Evolutionary conservation across 2,797 vertebrate genomes (phyloP), one percentile per base, ranked within the genome.

Genomic region (Menidia menidia): DNA sequence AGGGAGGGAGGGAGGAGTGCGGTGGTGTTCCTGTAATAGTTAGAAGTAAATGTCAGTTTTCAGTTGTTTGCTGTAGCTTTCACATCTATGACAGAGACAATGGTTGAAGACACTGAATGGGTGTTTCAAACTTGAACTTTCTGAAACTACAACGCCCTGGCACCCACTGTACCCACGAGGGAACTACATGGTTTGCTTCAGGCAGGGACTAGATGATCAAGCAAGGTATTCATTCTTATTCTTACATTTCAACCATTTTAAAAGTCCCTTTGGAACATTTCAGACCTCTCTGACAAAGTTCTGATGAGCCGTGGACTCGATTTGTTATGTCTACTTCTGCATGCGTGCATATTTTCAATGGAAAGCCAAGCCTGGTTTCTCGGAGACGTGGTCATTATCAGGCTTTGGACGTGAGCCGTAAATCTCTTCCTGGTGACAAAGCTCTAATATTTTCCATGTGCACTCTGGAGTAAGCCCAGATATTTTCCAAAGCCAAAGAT

Each of bases 401-500:
- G 88, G 91, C 89, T 93, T 93, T 92, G 88, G 92, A 88, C 77
- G 71, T 92, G 81, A 91, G 88, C 91, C 59, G 62, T 82, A 90
- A 92, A 90, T 93, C 88, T 87, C 78, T 86, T 92, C 85, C 87
- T 77, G 87, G 87, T 94, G 91, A 92, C 90, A 93, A 84, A 85
- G 79, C 73, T 84, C 77, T 90, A 89, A 92, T 92, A 91, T 91
- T 94, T 94, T 94, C 92, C 93, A 89, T 87, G 85, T 81, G 88
- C 66, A 19, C 48, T 77, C 50, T 57, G 61, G 55, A 82, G 86
- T 68, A 85, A 87, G 75, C 73, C 68, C 44, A 73, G 70, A 82
- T 71, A 75, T 71, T 81, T 85, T 83, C 74, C 73, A 84, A 85
- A 84, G 68, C 64, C 64, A 39, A 13, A 39, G 47, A 64, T 78